A percentile compares a stretch with the other conserved stretches of the same genome.
These are phyloP conservation scores for Lutjanus campechanus DNA, from an alignment of 2,797 vertebrate species.

Conservation along the genomic window DNA sequence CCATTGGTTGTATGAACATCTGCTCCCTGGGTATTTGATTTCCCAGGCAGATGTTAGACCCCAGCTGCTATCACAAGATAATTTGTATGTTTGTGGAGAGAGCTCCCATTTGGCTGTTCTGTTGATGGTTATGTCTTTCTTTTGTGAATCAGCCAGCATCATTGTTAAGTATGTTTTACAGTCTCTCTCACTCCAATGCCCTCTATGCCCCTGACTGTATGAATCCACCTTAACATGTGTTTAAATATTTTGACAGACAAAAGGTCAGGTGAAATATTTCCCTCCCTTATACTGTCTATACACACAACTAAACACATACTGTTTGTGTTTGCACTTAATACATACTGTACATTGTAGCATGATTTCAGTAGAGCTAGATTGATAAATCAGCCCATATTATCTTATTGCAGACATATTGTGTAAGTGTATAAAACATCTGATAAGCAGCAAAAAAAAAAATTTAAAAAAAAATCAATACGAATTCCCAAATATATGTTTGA, in stretches of 20 bases:
- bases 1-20: conserved; percentile 92
- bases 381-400: not conserved
- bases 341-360: not conserved
- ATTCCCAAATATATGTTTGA: not conserved
- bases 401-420: not conserved
- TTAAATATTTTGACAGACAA: conserved; percentile 21
- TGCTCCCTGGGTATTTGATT: conserved; percentile 94
- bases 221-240: conserved; percentile 21
- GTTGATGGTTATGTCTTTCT: conserved; percentile 88
- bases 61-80: conserved; percentile 96
- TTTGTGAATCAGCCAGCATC: conserved; percentile 80
- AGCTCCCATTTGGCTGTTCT: conserved; percentile 91
- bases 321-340: not conserved
- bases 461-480: not conserved
- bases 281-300: not conserved
- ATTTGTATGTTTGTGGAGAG: conserved; percentile 94
- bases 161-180: conserved; percentile 68
- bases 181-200: conserved; percentile 47
- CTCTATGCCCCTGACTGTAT: conserved; percentile 43
- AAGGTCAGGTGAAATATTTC: conserved; percentile 17
- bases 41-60: conserved; percentile 95
- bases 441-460: not conserved
- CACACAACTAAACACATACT: not conserved
- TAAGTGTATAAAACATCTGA: not conserved
- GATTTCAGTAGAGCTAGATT: not conserved